phyloP scores from a whole-genome alignment of 2,888 invertebrate genomes.

The Lycocerus yunnanus region DNA sequence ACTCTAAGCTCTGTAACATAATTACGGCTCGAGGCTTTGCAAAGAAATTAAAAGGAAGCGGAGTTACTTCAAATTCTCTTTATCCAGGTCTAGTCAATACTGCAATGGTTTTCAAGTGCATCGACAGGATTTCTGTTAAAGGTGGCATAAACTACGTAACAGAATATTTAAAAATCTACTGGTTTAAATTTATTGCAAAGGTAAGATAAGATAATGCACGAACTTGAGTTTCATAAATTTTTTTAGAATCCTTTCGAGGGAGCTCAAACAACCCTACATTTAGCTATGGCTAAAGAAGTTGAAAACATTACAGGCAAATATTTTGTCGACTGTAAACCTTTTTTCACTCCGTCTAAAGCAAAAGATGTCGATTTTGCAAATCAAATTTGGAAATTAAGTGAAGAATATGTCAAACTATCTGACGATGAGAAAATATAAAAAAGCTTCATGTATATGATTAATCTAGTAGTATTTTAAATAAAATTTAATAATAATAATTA shows the following conservation, averaged over 20 bases:
- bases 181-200: neutral
- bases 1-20: neutral
- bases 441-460: too few relatives aligned
- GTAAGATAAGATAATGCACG: neutral
- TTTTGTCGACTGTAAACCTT: conserved; percentile 62
- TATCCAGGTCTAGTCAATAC: neutral
- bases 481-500: too few relatives aligned
- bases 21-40: neutral
- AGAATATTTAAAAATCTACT: neutral
- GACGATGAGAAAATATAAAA: conserved; percentile 58
- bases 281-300: neutral
- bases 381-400: conserved; percentile 83
- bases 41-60: neutral
- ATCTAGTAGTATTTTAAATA: too few relatives aligned
- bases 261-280: neutral
- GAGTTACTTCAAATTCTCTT: neutral
- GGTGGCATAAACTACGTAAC: neutral
- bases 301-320: neutral
- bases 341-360: conserved; percentile 56
- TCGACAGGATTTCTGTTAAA: accelerated
- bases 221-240: neutral
- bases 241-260: neutral
- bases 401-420: conserved; percentile 71
- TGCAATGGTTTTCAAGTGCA: neutral
- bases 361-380: conserved; percentile 70